Conservation (phyloP, 2,888 invertebrate species). For the Cephus spinipes region DNA sequence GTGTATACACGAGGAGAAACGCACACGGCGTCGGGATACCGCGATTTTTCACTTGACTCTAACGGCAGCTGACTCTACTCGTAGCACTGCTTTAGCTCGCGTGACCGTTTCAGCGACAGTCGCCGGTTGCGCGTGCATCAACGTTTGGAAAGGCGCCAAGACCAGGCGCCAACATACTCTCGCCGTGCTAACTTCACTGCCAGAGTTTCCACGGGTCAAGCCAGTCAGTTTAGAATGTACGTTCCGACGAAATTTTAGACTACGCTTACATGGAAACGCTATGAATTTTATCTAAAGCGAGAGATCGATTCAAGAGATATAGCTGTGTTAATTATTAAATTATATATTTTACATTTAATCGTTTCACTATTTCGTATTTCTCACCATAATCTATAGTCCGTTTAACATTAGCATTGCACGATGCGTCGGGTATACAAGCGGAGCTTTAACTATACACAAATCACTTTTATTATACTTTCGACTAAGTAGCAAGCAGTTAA, state of each 20-base stretch:
- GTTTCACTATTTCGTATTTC: neutral
- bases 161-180: constrained; percentile 54
- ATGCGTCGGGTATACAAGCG: neutral
- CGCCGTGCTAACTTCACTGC: constrained; percentile 8
- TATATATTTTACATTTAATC: neutral
- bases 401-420: neutral
- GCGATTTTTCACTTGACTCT: constrained; percentile 2
- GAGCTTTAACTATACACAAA: neutral
- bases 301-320: neutral
- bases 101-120: neutral
- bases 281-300: neutral
- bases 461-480: neutral
- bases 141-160: constrained; percentile 46
- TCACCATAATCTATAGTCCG: neutral
- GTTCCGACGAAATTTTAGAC: neutral
- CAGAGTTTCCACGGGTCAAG: neutral
- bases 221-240: neutral
- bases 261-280: neutral
- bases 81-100: neutral
- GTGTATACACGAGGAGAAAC: neutral
- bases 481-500: neutral
- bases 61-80: neutral
- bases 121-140: neutral
- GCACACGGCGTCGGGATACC: neutral
- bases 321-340: neutral